Base-by-base conservation (phyloP, 2,113 vertebrate species). In the Triplophysa rosa region DNA sequence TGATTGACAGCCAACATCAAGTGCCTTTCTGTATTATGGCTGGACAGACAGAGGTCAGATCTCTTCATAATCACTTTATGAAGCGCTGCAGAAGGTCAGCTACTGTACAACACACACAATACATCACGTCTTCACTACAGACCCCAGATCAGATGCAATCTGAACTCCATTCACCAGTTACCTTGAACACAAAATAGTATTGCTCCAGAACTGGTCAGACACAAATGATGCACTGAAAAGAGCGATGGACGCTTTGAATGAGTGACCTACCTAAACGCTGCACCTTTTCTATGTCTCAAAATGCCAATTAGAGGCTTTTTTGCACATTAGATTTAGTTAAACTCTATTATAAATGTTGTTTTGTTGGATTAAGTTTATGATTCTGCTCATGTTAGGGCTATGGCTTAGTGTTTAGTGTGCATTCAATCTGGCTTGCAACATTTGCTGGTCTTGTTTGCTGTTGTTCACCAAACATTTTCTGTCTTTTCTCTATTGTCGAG, bases 71-170 rank as follows among this genome's bases (percentile, higher is more conserved):
- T 89, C 84, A 78, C 88, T 79, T 90, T 87, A 88, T 91, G 87
- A 90, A 91, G 85, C 84, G 71, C 74, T 87, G 29, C 63, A 86
- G 86, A 89, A 91, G 90, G 89, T 91, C 90, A 91, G 84, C 23
- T 4, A 13, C 45, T 70, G 62, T 81, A 8, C 1, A 8, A n/a
- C 82, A 78, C 12, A 12, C 86, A 77, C 80, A 84, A 78, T 42
- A 77, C 81, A 78, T 52, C 14, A 78, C 80, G 71, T 45, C 2
- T 45, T 45, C 84, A 82, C 69, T 65, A 82, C 80, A 37, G 33
- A 37, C 33, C 33, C 61, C 19, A 83, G 87, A 88, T 87, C 86
- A 84, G 67, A 81, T 72, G 45, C 78, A 78, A 80, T 81, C 69
- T 71, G 29, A 21, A 65, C 68, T 88, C 89, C 79, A 88, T 91